Evolutionary conservation across 2,888 invertebrate species (phyloP).

Genomic region (Graphium colonna): DNA sequence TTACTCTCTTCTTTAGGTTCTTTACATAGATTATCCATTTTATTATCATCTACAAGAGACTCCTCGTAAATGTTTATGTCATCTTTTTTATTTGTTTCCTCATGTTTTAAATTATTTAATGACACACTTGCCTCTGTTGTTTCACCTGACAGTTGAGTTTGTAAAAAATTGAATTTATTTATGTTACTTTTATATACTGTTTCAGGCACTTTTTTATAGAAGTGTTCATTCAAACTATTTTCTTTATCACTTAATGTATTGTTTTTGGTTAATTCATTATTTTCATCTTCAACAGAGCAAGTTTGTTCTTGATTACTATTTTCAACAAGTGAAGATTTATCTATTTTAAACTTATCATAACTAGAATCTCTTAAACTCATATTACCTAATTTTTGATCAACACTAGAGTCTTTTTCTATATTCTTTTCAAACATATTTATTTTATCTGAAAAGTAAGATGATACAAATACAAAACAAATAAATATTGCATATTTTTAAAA

Average conservation of each 20-base stretch:
- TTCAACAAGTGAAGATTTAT: constrained; percentile 36
- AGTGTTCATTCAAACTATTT: constrained; percentile 40
- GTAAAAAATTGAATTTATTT: constrained; percentile 66
- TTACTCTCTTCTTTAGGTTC: constrained; percentile 44
- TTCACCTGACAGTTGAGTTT: constrained; percentile 59
- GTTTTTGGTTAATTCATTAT: constrained; percentile 20
- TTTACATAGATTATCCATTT: constrained; percentile 22
- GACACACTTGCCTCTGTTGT: constrained; percentile 37
- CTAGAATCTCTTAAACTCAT: constrained; percentile 54
- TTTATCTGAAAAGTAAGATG: constrained; percentile 58
- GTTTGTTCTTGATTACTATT: constrained; percentile 22
- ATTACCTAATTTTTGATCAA: constrained; percentile 57
- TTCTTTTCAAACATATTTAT: constrained; percentile 74
- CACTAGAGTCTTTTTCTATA: constrained; percentile 53
- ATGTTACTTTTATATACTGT: constrained; percentile 63
- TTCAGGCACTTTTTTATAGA: constrained; percentile 42
- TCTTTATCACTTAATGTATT: constrained; percentile 22
- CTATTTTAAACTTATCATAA: constrained; percentile 49
- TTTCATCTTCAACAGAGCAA: constrained; percentile 2
- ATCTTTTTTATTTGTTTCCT: constrained; percentile 37
- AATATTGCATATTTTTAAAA: no score
- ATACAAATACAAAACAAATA: constrained; percentile 8
- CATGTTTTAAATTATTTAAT: constrained; percentile 36
- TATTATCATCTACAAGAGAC: constrained; percentile 15
- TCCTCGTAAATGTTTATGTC: constrained; percentile 32